These are phyloP conservation scores for Pachyramphus minor DNA, from an alignment of 2,113 vertebrate species.

Conservation along the genomic window DNA sequence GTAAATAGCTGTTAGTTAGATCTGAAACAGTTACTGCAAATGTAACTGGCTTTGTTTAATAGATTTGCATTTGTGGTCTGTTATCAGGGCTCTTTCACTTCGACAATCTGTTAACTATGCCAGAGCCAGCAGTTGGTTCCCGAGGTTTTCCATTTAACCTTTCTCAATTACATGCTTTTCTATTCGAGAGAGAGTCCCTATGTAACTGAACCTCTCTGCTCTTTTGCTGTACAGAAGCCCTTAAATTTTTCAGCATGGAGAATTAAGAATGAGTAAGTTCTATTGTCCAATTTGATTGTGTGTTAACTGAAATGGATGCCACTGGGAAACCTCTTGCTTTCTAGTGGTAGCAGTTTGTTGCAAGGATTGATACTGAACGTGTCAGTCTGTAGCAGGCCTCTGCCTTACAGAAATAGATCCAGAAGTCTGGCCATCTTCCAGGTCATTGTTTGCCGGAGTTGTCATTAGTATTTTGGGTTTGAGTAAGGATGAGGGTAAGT, in stretches of 20 bases:
- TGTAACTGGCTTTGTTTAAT: not conserved
- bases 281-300: not conserved
- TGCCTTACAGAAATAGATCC: not conserved
- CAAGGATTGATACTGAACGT: not conserved
- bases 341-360: not conserved
- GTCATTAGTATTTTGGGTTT: not conserved
- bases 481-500: not conserved
- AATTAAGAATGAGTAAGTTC: not conserved
- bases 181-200: accelerated
- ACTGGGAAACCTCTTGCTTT: not conserved
- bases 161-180: not conserved
- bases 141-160: not conserved
- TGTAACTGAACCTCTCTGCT: not conserved
- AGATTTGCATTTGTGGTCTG: not conserved
- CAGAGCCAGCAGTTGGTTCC: not conserved
- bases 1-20: not conserved
- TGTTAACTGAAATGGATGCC: not conserved
- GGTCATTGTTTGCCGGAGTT: constrained; percentile 25
- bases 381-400: not conserved
- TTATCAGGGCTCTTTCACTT: not conserved
- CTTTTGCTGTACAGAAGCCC: not conserved
- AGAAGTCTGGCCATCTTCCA: not conserved
- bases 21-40: not conserved
- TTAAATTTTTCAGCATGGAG: not conserved
- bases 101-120: not conserved